These are phyloP conservation scores for Isichthys henryi DNA, from an alignment of 2,113 vertebrate genomes.

Conservation along the genomic window DNA sequence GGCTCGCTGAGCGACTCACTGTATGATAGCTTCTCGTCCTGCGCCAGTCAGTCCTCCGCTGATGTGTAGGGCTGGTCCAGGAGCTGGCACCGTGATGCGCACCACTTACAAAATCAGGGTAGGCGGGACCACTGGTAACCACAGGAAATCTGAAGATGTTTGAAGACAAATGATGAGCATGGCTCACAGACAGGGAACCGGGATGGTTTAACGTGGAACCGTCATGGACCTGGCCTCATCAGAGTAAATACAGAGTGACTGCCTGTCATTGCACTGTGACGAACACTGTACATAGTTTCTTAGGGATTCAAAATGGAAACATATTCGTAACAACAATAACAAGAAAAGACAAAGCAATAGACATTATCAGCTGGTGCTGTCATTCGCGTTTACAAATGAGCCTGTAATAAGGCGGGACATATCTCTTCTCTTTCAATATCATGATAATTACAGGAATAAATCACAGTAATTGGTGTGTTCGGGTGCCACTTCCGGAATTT, in stretches of 20 bases:
- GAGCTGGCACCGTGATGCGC: background rate
- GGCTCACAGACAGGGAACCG: background rate
- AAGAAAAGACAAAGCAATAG: constrained; percentile 43
- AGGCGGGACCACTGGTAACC: background rate
- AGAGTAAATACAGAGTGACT: constrained; percentile 11
- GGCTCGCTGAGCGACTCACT: constrained; percentile 79
- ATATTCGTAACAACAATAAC: constrained; percentile 65
- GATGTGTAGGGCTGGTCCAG: constrained; percentile 48
- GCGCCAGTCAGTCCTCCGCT: constrained; percentile 74
- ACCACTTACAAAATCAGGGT: background rate
- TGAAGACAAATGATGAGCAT: background rate
- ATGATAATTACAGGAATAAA: constrained; percentile 6
- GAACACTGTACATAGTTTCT: constrained; percentile 66
- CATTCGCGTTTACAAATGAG: constrained; percentile 56
- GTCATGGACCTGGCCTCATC: constrained; percentile 6
- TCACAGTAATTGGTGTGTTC: constrained; percentile 9
- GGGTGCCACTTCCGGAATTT: background rate
- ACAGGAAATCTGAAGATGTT: background rate
- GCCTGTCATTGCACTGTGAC: constrained; percentile 77
- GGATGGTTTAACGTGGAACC: constrained; percentile 2
- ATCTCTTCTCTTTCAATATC: constrained; percentile 10
- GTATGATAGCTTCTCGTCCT: constrained; percentile 84
- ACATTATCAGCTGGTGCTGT: constrained; percentile 40
- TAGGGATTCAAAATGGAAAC: constrained; percentile 60
- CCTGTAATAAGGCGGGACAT: constrained; percentile 11